Base-by-base conservation (phyloP, 2,888 invertebrate species). In the Escarpia spicata region DNA sequence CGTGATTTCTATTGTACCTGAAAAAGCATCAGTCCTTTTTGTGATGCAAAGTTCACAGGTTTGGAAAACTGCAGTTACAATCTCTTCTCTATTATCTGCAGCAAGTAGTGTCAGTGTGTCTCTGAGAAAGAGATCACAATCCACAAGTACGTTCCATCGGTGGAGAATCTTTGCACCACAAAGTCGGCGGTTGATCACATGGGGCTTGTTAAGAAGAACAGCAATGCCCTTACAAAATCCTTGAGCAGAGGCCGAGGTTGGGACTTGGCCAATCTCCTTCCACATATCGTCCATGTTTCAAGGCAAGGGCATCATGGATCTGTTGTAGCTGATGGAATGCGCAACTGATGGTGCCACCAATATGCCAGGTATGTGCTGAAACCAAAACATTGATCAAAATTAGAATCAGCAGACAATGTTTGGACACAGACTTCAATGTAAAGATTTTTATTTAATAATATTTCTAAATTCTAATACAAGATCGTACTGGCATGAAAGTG, bases 131-230 rank as follows among this genome's bases (percentile, higher is more conserved):
- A 90, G n/a, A 26, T 92, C 60, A 58, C 91, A 60, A 90, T 92
- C n/a, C 92, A 92, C 75, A 75, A 6, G 90, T 26, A 91, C 60
- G 26, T 89, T 15, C 44, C 43, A 52, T 15, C 91, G 43, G 90
- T 90, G 58, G 1, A 91, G 90, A 15, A 93, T 15, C 37, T 93
- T 90, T 3, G 94, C 92, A 12, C 94, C 94, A 91, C 93, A 94
- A 19, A 95, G 93, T 44, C 94, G 92, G 92, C 94, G 93, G 93
- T 95, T 95, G 12, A 95, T 92, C 10, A 95, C 94, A 92, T 95
- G 95, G 9, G 95, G 95, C 91, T 95, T 95, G 90, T 94, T 93
- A n/a, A 94, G 92, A 95, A 95, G 95, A 10, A 95, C 91, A 60
- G 92, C 44, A 44, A 94, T 15, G 26, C 94, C 93, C 89, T 93